Conservation (phyloP, 2,888 invertebrate genomes). For the Vandiemenella viatica region DNA sequence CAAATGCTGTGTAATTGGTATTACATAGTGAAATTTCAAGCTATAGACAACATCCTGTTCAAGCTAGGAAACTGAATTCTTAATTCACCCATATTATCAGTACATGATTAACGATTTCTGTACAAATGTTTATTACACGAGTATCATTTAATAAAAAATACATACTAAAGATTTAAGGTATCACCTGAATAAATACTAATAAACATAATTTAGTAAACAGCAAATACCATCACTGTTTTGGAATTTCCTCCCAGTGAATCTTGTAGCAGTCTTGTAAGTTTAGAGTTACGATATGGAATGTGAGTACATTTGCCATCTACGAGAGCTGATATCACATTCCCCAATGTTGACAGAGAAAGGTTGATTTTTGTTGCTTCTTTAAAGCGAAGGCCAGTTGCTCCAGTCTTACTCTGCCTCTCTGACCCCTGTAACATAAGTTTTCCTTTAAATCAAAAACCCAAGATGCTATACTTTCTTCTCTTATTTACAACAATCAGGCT, state of each 20-base stretch:
- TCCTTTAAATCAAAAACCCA: neutral
- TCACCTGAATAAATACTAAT: no score
- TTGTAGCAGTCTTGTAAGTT: conserved; percentile 83
- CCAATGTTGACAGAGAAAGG: conserved; percentile 88
- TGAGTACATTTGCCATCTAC: conserved; percentile 95
- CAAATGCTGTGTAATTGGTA: no score
- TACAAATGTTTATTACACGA: no score
- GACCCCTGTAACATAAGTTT: conserved; percentile 66
- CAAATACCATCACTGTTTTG: conserved; percentile 75
- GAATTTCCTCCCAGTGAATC: conserved; percentile 96
- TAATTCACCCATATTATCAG: no score
- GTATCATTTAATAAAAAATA: no score
- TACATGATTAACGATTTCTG: no score
- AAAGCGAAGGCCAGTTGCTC: conserved; percentile 79
- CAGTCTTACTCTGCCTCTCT: conserved; percentile 92
- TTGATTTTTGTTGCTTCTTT: conserved; percentile 98
- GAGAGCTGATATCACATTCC: conserved; percentile 95
- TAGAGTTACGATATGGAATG: conserved; percentile 96
- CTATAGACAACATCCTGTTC: no score
- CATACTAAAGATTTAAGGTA: no score
- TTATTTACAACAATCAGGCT: neutral
- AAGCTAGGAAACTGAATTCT: no score
- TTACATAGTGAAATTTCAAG: no score
- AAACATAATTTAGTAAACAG: neutral
- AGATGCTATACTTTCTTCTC: neutral